These are phyloP conservation scores for Campopleginae sp. DNA, from an alignment of 2,888 invertebrate species.

Conservation along the genomic window DNA sequence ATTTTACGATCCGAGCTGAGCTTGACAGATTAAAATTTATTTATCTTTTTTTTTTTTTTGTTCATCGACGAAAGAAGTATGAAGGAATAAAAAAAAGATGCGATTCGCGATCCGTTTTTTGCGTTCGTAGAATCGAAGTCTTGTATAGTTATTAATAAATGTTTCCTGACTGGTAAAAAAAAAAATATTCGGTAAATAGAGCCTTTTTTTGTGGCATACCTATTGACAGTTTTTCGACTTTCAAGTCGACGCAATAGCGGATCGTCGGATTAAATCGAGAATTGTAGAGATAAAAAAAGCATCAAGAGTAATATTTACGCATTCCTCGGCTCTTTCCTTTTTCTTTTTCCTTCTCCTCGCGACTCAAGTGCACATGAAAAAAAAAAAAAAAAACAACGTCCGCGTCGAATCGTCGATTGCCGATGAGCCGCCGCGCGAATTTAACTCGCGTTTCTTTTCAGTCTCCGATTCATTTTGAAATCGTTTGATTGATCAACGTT, in stretches of 20 bases:
- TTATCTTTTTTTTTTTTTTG: background rate
- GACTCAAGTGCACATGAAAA: background rate
- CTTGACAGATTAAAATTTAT: background rate
- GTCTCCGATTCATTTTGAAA: background rate
- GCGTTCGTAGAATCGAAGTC: slow-evolving; percentile 14
- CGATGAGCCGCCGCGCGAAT: slow-evolving; percentile 32
- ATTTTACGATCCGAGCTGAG: slow-evolving; percentile 2
- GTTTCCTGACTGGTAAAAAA: background rate
- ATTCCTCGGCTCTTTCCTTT: slow-evolving; percentile 26
- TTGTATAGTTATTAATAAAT: background rate
- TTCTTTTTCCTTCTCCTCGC: slow-evolving; percentile 10
- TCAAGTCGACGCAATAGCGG: slow-evolving; percentile 32
- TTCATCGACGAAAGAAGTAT: background rate
- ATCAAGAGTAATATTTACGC: slow-evolving; percentile 46
- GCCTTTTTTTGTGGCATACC: background rate
- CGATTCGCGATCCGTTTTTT: slow-evolving; percentile 37
- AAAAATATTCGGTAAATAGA: background rate
- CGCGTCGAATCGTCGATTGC: slow-evolving; percentile 60
- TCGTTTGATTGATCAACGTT: background rate
- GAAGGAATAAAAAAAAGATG: background rate
- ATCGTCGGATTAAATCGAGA: slow-evolving; percentile 19
- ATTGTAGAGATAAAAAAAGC: slow-evolving; percentile 48
- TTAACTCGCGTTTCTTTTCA: background rate
- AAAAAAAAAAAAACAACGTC: background rate
- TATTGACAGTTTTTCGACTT: background rate